These are phyloP conservation scores for Melanotaenia parkinsoni DNA, from an alignment of 2,797 vertebrate genomes.

Conservation along the genomic window DNA sequence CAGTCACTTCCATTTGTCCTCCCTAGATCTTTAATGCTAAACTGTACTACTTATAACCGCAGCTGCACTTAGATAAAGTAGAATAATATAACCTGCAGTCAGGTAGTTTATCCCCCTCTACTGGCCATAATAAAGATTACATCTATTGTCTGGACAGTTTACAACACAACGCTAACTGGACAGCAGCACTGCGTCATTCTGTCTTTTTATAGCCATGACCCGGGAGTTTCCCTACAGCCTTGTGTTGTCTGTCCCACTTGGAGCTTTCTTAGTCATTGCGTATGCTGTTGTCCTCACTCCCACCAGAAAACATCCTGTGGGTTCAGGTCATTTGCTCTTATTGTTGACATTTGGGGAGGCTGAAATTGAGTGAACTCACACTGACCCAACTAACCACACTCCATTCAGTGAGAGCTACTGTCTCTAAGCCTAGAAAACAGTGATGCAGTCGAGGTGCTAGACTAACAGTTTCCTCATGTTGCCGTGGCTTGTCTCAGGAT, in stretches of 20 bases:
- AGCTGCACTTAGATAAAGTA: conserved; percentile 31
- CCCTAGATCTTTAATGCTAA: conserved; percentile 43
- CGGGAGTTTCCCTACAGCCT: conserved; percentile 86
- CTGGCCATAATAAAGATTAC: conserved; percentile 60
- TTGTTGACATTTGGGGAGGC: conserved; percentile 83
- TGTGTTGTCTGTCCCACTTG: conserved; percentile 82
- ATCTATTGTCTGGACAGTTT: conserved; percentile 48
- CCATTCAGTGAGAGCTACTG: conserved; percentile 68
- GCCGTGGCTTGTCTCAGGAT: conserved; percentile 71
- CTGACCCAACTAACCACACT: conserved; percentile 70
- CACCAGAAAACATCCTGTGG: conserved; percentile 87
- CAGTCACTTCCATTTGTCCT: conserved; percentile 52
- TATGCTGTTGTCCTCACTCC: conserved; percentile 83
- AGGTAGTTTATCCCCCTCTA: conserved; percentile 79
- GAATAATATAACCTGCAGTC: conserved; percentile 28
- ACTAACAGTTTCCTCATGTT: conserved; percentile 76
- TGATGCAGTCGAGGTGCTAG: conserved; percentile 47
- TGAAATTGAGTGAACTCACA: conserved; percentile 81
- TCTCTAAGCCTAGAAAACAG: conserved; percentile 66
- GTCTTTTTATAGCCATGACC: conserved; percentile 85
- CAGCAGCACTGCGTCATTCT: conserved; percentile 79
- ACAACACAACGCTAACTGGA: conserved; percentile 62
- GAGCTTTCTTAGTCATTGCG: conserved; percentile 84
- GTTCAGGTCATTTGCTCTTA: conserved; percentile 82
- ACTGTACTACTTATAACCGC: conserved; percentile 34